Percentiles rank a stretch among this genome's conserved stretches.
Conservation (phyloP, 2,797 vertebrate species). For the Gorsachius magnificus region DNA sequence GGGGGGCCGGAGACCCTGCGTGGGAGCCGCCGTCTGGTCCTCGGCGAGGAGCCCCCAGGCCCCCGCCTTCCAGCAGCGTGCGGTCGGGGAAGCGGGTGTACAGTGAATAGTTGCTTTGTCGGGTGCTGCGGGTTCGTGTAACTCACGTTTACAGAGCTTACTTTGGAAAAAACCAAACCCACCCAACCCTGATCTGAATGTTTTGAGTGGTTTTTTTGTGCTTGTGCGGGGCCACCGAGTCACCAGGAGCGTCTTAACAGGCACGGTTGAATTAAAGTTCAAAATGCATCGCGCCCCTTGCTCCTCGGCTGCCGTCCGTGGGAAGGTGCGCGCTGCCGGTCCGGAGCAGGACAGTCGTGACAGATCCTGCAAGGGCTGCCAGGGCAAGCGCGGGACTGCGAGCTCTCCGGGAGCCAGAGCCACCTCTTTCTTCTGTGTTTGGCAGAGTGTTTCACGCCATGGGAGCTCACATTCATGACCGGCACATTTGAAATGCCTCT, state of each 20-base stretch:
- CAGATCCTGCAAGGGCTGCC: accelerated
- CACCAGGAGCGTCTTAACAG: not conserved
- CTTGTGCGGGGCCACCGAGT: not conserved
- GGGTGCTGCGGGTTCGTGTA: accelerated
- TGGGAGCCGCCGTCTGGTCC: not conserved
- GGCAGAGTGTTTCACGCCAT: not conserved
- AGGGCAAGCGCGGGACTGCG: not conserved
- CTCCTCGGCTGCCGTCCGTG: not conserved
- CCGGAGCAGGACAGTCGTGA: not conserved
- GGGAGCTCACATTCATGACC: not conserved
- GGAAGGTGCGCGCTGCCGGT: not conserved
- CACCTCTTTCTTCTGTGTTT: not conserved
- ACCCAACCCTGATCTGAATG: accelerated
- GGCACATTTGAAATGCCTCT: not conserved
- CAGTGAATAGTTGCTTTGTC: not conserved
- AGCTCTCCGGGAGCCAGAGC: not conserved
- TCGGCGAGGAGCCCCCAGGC: not conserved
- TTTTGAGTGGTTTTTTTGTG: not conserved
- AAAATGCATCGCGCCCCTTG: accelerated
- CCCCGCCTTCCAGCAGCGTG: not conserved
- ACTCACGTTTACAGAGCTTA: no score
- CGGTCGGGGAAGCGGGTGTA: accelerated
- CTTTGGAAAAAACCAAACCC: not conserved
- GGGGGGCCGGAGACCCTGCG: no score
- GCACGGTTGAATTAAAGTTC: not conserved